Percentiles rank a stretch among this genome's conserved stretches.
These are phyloP conservation scores for Germaria angustata DNA, from an alignment of 2,888 invertebrate species.

Conservation along the genomic window DNA sequence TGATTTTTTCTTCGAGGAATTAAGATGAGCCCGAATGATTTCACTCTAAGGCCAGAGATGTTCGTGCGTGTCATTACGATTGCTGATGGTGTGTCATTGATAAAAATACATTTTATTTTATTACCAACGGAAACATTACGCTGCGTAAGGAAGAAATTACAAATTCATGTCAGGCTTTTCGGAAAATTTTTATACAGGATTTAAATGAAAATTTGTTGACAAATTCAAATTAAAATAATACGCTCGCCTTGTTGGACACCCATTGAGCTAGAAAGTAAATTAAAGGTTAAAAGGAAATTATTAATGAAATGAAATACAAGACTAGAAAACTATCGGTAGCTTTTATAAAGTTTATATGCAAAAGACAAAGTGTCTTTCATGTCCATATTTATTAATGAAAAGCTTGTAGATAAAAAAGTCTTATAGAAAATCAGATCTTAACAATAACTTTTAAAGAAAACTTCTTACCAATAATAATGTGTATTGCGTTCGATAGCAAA, in stretches of 20 bases:
- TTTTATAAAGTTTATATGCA: too few species aligned
- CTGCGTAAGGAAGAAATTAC: slow-evolving; percentile 26
- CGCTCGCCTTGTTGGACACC: slow-evolving; percentile 34
- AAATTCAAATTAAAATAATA: slow-evolving; percentile 62
- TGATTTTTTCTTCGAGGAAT: slow-evolving; percentile 26
- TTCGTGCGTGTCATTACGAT: slow-evolving; percentile 12
- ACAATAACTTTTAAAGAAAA: too few species aligned
- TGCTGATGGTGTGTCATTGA: slow-evolving; percentile 50
- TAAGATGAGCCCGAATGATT: slow-evolving; percentile 1
- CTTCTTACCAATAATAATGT: too few species aligned
- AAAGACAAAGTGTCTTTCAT: too few species aligned
- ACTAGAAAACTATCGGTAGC: too few species aligned
- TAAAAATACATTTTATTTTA: slow-evolving; percentile 48
- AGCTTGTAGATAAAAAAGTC: too few species aligned
- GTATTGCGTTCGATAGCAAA: too few species aligned
- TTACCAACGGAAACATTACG: background rate
- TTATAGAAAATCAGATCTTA: too few species aligned
- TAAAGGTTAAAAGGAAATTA: background rate
- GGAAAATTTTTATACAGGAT: background rate
- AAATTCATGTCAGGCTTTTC: slow-evolving; percentile 49
- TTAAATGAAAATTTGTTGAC: slow-evolving; percentile 43
- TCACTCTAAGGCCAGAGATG: background rate
- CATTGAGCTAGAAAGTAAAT: background rate
- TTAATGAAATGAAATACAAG: too few species aligned
- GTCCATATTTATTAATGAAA: too few species aligned